Evolutionary conservation across 2,797 vertebrate genomes (phyloP), one percentile per base, ranked within the genome.

Genomic region (Sebastes minor): DNA sequence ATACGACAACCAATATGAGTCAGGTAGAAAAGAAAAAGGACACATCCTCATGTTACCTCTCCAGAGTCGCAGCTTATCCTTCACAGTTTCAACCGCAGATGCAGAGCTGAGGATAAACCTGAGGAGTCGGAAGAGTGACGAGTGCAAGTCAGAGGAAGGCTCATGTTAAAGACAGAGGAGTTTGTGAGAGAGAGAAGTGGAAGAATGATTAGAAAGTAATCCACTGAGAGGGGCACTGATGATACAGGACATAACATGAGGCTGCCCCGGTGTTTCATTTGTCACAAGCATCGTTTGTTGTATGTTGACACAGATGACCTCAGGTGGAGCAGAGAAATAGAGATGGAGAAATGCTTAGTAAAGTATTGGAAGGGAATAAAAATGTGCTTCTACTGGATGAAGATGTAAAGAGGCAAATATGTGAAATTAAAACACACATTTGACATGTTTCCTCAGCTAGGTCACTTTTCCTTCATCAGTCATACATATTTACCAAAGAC

Each of bases 201-300:
- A 56, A 69, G 64, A 76, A 38, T 23, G 42, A 67, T 46, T 42
- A 66, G 62, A 75, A 10, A 66, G 55, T 61, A 28, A 69, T 28
- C 8, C 22, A 25, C n/a, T 16, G 46, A 62, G 56, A 33, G 16
- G 6, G 12, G 14, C 28, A 23, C 25, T 18, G 67, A 62, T 46
- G 33, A 74, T 69, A 71, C 18, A 42, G 30, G 23, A 73, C 38
- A 56, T 12, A 42, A 33, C 22, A 18, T 16, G 60, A 35, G 8
- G 18, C 33, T 60, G 0, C 12, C 76, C 85, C 91, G 83, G 91
- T 81, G 92, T 91, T 88, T 83, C 38, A 0, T 42, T 42, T 42
- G 30, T 53, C 49, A 55, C 27, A n/a, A 30, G 56, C 18, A 42
- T 67, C 12, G 23, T 74, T 67, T 63, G 56, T 56, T 49, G 18